Evolutionary conservation across 2,113 vertebrate species (phyloP), one percentile per base, ranked within the genome.

Genomic region (Pholis gunnellus): DNA sequence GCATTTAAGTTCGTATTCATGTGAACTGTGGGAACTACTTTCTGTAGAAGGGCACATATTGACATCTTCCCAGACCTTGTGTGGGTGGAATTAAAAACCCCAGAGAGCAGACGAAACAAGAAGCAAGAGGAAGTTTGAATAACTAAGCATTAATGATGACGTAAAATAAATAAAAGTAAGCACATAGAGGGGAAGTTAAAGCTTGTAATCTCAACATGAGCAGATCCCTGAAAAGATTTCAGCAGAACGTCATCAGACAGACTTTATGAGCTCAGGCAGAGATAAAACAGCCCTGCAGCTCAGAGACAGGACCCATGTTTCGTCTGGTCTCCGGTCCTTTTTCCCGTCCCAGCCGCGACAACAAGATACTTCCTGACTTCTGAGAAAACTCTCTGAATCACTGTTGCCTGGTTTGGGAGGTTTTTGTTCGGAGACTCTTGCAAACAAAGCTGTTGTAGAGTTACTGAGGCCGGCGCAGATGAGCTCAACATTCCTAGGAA

Each of bases 291-390:
- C 31, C 54, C 84, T 81, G 88, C 82, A 72, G 61, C 6, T 22
- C 81, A 56, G 25, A 89, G 89, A 94, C 87, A 92, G 72, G 76
- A 79, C 9, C 54, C 56, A 0, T 91, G 91, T 94, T 91, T 84
- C 7, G 81, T 93, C 91, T 89, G 64, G 82, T 78, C 82, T 18
- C 38, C 1, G 56, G 72, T 4, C 67, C 65, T 29, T 86, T 90
- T 88, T 4, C 74, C 90, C 77, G 63, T 79, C 66, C 29, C 0
- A 18, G 66, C 75, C 61, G 57, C 29, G 79, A 89, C 84, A 89
- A 85, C 78, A 83, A 76, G 13, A 81, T 38, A 27, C 84, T 91
- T 92, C 92, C 88, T 88, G 88, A 84, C 52, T 91, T 86, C 88
- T 88, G 78, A 90, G 84, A 72, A 71, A 82, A 79, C 65, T 75